Percentiles rank a stretch among this genome's conserved stretches.
Evolutionary conservation across 2,888 invertebrate species (phyloP).

Genomic region (Rhamnusium bicolor): DNA sequence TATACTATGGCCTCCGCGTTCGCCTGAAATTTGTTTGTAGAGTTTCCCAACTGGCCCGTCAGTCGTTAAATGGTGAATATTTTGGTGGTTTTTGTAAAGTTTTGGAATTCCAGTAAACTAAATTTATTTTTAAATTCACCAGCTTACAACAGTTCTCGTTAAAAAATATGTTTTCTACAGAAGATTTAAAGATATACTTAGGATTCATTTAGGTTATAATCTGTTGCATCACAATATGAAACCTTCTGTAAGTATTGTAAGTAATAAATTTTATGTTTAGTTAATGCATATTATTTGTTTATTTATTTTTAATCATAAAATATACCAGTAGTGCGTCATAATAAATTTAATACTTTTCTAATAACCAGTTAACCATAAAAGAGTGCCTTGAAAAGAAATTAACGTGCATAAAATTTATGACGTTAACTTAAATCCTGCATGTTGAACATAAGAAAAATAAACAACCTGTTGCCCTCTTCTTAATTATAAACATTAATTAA

Average conservation of each 20-base stretch:
- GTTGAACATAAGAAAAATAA: slow-evolving; percentile 8
- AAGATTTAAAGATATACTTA: too few relatives aligned
- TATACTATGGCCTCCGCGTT: too few relatives aligned
- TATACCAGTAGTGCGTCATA: background rate
- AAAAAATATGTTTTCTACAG: too few relatives aligned
- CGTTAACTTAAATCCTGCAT: slow-evolving; percentile 4
- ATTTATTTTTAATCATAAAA: background rate
- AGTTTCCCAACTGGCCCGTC: too few relatives aligned
- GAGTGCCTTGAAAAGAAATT: background rate
- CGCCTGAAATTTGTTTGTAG: too few relatives aligned
- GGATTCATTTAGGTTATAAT: background rate
- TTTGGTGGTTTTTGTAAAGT: too few relatives aligned
- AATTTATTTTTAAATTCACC: too few relatives aligned
- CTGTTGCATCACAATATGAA: background rate
- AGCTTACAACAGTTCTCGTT: too few relatives aligned
- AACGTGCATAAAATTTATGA: slow-evolving; percentile 4
- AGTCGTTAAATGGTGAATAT: too few relatives aligned
- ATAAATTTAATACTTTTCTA: background rate
- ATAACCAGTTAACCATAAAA: background rate
- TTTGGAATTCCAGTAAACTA: too few relatives aligned
- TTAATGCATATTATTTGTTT: background rate
- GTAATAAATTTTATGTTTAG: background rate
- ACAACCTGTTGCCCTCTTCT: slow-evolving; percentile 20
- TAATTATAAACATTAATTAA: slow-evolving; percentile 18
- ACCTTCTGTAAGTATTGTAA: background rate